Evolutionary conservation across 1,140 invertebrate species (phyloP).

Genomic region (Camponotus floridanus): DNA sequence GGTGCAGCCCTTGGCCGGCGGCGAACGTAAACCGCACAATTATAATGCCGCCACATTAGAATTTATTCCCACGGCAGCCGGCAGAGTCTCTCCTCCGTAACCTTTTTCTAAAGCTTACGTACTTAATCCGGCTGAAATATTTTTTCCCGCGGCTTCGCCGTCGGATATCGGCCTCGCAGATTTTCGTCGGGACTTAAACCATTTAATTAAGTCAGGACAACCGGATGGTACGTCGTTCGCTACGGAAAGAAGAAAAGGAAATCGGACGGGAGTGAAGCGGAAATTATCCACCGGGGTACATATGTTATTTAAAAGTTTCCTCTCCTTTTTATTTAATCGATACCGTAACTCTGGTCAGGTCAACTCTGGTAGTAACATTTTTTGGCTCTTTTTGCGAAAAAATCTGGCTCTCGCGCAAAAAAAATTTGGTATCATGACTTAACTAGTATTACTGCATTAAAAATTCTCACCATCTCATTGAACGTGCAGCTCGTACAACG

Average conservation of each 20-base stretch:
- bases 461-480: not conserved
- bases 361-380: not conserved
- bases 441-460: not conserved
- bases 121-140: slow-evolving; percentile 85
- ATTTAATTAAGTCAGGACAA: slow-evolving; percentile 78
- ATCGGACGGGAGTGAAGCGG: not conserved
- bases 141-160: slow-evolving; percentile 74
- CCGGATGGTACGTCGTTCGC: slow-evolving; percentile 40
- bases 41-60: slow-evolving; percentile 86
- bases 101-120: slow-evolving; percentile 85
- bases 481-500: not conserved
- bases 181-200: slow-evolving; percentile 78
- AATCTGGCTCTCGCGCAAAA: not conserved
- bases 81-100: slow-evolving; percentile 70
- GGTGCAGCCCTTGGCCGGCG: slow-evolving; percentile 78
- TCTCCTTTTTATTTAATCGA: not conserved
- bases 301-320: not conserved
- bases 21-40: slow-evolving; percentile 85
- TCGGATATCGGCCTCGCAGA: slow-evolving; percentile 76
- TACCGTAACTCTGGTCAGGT: too few species aligned
- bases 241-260: slow-evolving; percentile 7
- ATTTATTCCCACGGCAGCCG: slow-evolving; percentile 82
- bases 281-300: slow-evolving; percentile 20
- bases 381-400: not conserved
- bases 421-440: not conserved